Base-by-base conservation (phyloP, 2,797 vertebrate genomes). In the Tokudaia tokunoshimensis region DNA sequence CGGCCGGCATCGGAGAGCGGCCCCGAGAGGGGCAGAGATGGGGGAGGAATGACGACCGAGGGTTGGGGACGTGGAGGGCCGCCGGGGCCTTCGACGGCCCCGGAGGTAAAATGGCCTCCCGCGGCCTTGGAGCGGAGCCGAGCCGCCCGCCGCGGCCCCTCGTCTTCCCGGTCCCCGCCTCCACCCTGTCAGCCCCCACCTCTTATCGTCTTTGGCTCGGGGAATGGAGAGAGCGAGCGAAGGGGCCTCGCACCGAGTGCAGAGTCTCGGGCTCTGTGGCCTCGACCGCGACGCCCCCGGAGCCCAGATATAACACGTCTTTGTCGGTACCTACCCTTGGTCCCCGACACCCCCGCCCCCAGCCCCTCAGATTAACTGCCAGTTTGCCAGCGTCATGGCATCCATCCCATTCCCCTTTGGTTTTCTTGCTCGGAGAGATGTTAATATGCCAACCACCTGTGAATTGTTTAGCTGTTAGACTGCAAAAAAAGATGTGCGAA, bases 51-150 rank as follows among this genome's bases (percentile, higher is more conserved):
- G 94, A 59, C 89, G 34, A 55, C 79, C 13, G 24, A 67, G 91
- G 82, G 80, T 0, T 80, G 37, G 3, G 47, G 63, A 89, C 75
- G 94, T 76, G 70, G 50, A 97, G 94, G 90, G 85, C 94, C 6
- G 8, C 91, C 2, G 70, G 87, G 37, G 91, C 92, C 74, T 97
- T 65, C 67, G 88, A 34, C 61, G 93, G 98, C 97, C 97, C 67
- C 65, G 90, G 55, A 86, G 95, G 97, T 97, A 98, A 98, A 97
- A 98, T 98, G 98, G 98, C 98, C 96, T 98, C 98, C 98, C 93
- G 78, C 92, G 80, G 89, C 88, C 89, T 44, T 31, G 52, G 83
- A 67, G 80, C 88, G 31, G 57, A 12, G 91, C 86, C 26, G n/a
- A 47, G 78, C 55, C 19, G 70, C 92, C 94, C 79, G 2, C 91